phyloP scores from a whole-genome alignment of 2,797 vertebrate genomes.

The Megalops cyprinoides region DNA sequence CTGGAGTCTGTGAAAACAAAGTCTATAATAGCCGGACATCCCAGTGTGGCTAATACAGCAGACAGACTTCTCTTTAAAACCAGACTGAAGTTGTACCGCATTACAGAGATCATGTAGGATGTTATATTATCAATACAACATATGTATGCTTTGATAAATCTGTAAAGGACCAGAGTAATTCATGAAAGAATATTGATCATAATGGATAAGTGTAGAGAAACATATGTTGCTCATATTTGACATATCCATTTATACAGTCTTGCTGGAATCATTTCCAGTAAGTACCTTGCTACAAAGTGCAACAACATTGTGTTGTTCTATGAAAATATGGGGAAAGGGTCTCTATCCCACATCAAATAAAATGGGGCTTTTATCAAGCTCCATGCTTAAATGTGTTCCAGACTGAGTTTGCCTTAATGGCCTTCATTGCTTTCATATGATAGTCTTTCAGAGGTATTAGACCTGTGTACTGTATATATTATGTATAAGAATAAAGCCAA shows the following conservation, averaged over 20 bases:
- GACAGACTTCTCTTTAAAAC: background rate
- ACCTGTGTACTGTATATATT: background rate
- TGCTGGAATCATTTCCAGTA: background rate
- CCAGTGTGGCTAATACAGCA: background rate
- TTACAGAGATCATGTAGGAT: background rate
- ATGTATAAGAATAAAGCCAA: background rate
- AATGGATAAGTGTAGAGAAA: too few relatives aligned
- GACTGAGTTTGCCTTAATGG: background rate
- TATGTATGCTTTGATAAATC: background rate
- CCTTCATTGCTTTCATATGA: background rate
- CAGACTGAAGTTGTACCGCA: background rate
- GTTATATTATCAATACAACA: background rate
- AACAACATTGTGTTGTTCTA: too few relatives aligned
- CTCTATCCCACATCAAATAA: background rate
- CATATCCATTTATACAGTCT: background rate
- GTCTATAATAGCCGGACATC: background rate
- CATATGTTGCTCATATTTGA: too few relatives aligned
- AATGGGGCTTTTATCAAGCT: background rate
- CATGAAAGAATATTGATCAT: background rate
- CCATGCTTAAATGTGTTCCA: background rate
- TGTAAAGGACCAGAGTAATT: background rate
- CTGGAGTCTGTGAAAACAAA: background rate
- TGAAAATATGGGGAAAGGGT: background rate
- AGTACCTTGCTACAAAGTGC: background rate
- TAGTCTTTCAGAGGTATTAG: background rate